Evolutionary conservation across 2,888 invertebrate genomes (phyloP).

Genomic region (Exocentrus adspersus): DNA sequence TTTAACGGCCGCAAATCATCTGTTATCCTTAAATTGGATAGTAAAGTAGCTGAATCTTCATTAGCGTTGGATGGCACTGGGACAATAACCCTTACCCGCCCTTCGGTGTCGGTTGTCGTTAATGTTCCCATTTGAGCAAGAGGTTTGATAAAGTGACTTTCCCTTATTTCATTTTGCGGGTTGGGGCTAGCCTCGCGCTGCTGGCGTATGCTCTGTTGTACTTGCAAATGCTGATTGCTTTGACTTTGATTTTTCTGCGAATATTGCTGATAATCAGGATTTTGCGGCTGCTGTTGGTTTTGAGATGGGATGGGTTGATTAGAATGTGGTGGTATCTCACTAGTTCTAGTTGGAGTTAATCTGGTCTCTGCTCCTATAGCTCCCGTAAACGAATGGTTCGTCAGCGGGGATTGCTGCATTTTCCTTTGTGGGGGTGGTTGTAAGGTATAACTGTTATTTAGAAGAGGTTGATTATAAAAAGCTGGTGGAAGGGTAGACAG

Average conservation of each 20-base stretch:
- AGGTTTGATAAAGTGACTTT: constrained; percentile 73
- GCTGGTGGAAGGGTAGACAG: constrained; percentile 47
- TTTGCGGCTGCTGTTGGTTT: constrained; percentile 35
- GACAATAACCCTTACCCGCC: constrained; percentile 71
- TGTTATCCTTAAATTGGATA: constrained; percentile 69
- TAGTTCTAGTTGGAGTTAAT: constrained; percentile 52
- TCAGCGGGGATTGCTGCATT: constrained; percentile 54
- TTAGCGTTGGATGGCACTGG: constrained; percentile 65
- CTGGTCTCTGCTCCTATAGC: constrained; percentile 53
- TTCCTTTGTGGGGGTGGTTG: constrained; percentile 61
- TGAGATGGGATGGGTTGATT: too few relatives aligned
- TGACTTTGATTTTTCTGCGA: constrained; percentile 24
- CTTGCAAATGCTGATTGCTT: constrained; percentile 28
- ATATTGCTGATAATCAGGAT: constrained; percentile 36
- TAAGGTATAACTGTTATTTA: constrained; percentile 57
- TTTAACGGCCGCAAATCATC: constrained; percentile 66
- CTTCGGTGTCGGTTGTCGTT: constrained; percentile 71
- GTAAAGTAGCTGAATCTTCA: constrained; percentile 56
- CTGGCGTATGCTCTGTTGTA: constrained; percentile 35
- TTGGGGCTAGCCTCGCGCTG: constrained; percentile 32
- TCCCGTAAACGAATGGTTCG: constrained; percentile 55
- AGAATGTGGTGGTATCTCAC: constrained; percentile 56
- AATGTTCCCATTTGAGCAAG: constrained; percentile 72
- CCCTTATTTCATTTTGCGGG: constrained; percentile 33
- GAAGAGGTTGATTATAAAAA: constrained; percentile 48